Base-by-base conservation (phyloP, 2,113 vertebrate genomes). In the Hydrochoerus hydrochaeris region DNA sequence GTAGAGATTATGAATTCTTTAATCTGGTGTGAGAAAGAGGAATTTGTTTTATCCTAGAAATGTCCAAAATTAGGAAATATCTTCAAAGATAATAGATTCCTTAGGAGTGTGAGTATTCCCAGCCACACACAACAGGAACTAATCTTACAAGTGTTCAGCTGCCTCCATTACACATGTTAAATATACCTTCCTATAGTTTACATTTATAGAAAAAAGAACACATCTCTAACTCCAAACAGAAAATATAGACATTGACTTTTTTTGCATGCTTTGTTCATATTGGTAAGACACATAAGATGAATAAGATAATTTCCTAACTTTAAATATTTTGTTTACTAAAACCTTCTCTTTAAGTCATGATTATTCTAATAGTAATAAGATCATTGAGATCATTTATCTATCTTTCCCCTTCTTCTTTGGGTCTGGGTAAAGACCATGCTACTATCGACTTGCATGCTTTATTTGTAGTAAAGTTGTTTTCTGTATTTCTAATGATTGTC, bases 381-480 rank as follows among this genome's bases (percentile, higher is more conserved):
- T 62, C 26, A 58, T 54, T 88, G 5, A 84, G 32, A 86, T 62
- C 26, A 58, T 54, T 88, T 81, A 71, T 80, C 67, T 63, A 82
- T 54, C 90, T 38, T 67, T 28, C 67, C n/a, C 7, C 24, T 62
- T 35, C 12, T 93, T 41, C 26, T 84, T 73, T 89, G 54, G 0
- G 60, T 46, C 46, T 58, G 38, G 88, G 80, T 92, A 95, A 88
- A 16, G 30, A 95, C 44, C 0, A 1, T 54, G 58, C 0, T 97
- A 44, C 0, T 2, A 58, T 82, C n/a, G 38, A 97, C 65, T 82
- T 96, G 95, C 96, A 44, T 20, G 49, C 26, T 95, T 97, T 67
- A 46, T 98, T 95, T 95, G 65, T 92, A 93, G 87, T 98, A 97
- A 97, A 93, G 69, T 89, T 13, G 91, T 60, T 94, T 98, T 96